Base-by-base conservation (phyloP, 2,888 invertebrate genomes). In the Pyrocoelia pectoralis region DNA sequence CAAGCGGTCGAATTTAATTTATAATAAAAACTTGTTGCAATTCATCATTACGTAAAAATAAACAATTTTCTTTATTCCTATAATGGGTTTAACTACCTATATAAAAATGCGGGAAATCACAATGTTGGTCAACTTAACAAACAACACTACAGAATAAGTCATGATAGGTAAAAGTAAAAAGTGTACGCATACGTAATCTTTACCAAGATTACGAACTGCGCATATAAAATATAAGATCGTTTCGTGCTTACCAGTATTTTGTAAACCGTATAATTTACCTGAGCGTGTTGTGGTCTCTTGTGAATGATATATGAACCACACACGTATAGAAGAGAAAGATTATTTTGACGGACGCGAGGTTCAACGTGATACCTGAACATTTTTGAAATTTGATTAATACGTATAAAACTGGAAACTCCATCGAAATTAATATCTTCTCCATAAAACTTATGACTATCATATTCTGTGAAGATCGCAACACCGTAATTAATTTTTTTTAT, bases 271-370 rank as follows among this genome's bases (percentile, higher is more conserved):
- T 33, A 33, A 33, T 33, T 33, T 33, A 33, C 33, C 33, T 33
- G 33, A 33, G 33, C 33, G 33, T 33, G 33, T 33, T 33, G n/a
- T 33, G 33, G 33, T 33, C 33, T n/a, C 33, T n/a, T n/a, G n/a
- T 33, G 33, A 33, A 33, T 33, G 33, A 33, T 33, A 33, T 33
- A 33, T 33, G 33, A 33, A 10, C n/a, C n/a, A 33, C 2, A n/a
- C 8, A 33, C 33, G 8, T 8, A 24, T n/a, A n/a, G 33, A 33
- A 33, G 33, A 33, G 33, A 24, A 24, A 8, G 33, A n/a, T 33
- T 33, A 33, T 33, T 33, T 33, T 33, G 33, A 33, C 10, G n/a
- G 33, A 33, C 10, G n/a, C 33, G 9, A n/a, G 24, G 33, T 33
- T 33, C 33, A 33, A 33, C n/a, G 33, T 33, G 33, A 33, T 33